Conservation (phyloP, 2,888 invertebrate species). For the Oasisia sp. region DNA sequence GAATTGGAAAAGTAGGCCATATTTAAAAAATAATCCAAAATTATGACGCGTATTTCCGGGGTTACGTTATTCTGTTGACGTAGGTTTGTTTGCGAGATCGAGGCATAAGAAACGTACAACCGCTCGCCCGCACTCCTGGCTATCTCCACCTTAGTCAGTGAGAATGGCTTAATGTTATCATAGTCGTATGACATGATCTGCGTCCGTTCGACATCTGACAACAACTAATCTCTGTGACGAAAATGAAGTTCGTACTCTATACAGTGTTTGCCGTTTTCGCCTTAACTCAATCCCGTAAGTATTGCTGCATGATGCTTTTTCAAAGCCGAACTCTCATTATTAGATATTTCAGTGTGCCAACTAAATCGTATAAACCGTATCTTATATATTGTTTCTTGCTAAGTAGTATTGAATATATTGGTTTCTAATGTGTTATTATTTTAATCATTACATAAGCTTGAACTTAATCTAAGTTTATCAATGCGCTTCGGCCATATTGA, state of each 20-base stretch:
- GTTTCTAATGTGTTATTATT: not conserved
- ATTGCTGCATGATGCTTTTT: not conserved
- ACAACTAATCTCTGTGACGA: not conserved
- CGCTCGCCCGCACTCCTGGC: not conserved
- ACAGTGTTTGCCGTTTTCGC: conserved; percentile 3
- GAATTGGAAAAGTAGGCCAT: not conserved
- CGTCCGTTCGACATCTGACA: not conserved
- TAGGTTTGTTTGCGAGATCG: conserved; percentile 17
- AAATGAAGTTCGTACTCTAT: not conserved
- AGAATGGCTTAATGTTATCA: not conserved
- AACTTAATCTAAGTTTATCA: too few species aligned
- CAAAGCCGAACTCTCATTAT: not conserved
- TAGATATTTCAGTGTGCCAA: not conserved
- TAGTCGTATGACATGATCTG: not conserved
- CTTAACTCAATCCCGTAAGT: not conserved
- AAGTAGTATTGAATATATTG: not conserved
- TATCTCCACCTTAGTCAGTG: not conserved
- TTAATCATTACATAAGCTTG: not conserved
- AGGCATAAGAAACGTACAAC: conserved; percentile 10
- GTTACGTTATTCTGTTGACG: conserved; percentile 6
- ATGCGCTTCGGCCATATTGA: too few species aligned
- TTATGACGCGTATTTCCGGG: conserved; percentile 6
- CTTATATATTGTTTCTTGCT: not conserved
- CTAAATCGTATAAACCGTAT: not conserved
- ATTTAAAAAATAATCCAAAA: not conserved